Conservation (phyloP, 2,888 invertebrate species). For the Drosophila diplacantha region DNA sequence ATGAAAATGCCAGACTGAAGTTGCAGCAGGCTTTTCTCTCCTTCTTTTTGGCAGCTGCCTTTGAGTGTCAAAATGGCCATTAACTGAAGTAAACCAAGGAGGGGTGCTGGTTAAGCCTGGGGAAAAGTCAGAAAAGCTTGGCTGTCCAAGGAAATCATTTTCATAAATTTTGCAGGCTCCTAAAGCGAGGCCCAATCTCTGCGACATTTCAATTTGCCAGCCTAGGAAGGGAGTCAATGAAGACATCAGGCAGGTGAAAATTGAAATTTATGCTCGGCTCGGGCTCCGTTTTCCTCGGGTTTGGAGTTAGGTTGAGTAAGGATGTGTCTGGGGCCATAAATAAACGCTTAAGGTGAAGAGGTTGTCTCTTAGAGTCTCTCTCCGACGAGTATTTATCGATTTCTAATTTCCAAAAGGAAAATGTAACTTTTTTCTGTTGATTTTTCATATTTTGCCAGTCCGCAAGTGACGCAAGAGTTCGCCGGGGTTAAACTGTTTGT, state of each 20-base stretch:
- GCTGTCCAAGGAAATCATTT: slow-evolving; percentile 50
- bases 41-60: slow-evolving; percentile 34
- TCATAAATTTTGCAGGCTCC: slow-evolving; percentile 36
- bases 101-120: neutral
- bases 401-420: slow-evolving; percentile 54
- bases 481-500: slow-evolving; percentile 68
- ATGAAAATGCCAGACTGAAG: slow-evolving; percentile 15
- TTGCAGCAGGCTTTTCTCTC: neutral
- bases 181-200: slow-evolving; percentile 32
- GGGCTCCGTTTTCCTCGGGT: slow-evolving; percentile 3
- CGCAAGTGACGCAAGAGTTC: slow-evolving; percentile 63
- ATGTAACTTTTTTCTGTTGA: slow-evolving; percentile 19
- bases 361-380: slow-evolving; percentile 14
- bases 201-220: slow-evolving; percentile 64
- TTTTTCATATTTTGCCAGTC: slow-evolving; percentile 19
- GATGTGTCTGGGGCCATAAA: slow-evolving; percentile 48
- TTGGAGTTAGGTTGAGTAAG: slow-evolving; percentile 20
- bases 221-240: slow-evolving; percentile 8
- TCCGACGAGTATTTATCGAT: slow-evolving; percentile 45
- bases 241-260: slow-evolving; percentile 56
- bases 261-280: slow-evolving; percentile 54
- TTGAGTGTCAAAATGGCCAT: slow-evolving; percentile 45
- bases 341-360: slow-evolving; percentile 32
- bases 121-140: slow-evolving; percentile 1
- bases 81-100: slow-evolving; percentile 32